Conservation (phyloP, 2,797 vertebrate species). For the Sphaeramia orbicularis region DNA sequence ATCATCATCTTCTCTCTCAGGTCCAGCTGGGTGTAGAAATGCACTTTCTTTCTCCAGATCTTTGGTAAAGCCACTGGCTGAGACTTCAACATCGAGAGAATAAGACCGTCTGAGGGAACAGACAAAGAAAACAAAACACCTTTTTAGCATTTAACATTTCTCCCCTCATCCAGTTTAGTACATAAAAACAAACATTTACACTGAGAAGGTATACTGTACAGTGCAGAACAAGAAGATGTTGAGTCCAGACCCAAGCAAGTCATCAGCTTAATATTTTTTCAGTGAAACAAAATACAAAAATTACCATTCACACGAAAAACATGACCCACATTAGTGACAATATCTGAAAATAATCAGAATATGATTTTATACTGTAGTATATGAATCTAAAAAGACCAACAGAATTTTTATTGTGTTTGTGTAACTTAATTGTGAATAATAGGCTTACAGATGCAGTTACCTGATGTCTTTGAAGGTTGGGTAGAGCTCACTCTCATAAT, state of each 20-base stretch:
- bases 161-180: not conserved
- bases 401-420: not conserved
- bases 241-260: too few species aligned
- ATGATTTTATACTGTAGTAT: too few species aligned
- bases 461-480: slow-evolving; percentile 93
- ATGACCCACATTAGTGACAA: not conserved
- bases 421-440: not conserved
- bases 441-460: slow-evolving; percentile 75
- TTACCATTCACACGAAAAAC: too few species aligned
- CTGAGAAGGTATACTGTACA: too few species aligned
- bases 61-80: slow-evolving; percentile 94
- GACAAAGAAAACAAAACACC: slow-evolving; percentile 10
- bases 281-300: too few species aligned
- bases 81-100: slow-evolving; percentile 92
- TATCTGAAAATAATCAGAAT: too few species aligned
- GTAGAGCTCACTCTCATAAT: slow-evolving; percentile 95
- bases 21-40: slow-evolving; percentile 87
- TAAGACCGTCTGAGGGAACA: slow-evolving; percentile 83
- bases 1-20: slow-evolving; percentile 75
- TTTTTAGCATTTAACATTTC: not conserved
- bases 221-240: too few species aligned
- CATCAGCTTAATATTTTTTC: too few species aligned
- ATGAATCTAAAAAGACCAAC: not conserved
- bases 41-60: slow-evolving; percentile 89
- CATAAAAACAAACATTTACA: not conserved